Evolutionary conservation across 2,888 invertebrate genomes (phyloP).

Genomic region (Mycalesis mineus): DNA sequence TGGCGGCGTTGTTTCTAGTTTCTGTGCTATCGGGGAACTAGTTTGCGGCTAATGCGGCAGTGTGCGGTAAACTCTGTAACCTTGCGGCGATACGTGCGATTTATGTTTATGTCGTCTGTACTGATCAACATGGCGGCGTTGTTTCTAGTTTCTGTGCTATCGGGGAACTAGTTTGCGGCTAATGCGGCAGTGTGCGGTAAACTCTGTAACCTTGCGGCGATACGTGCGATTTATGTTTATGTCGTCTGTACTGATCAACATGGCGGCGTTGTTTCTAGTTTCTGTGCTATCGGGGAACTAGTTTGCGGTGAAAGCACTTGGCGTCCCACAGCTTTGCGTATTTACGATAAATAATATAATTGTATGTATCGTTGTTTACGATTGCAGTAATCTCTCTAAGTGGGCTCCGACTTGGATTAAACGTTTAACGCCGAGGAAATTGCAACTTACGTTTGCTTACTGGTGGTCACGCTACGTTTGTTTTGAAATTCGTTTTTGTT

Average conservation of each 20-base stretch:
- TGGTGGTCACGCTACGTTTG: neutral
- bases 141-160: too few relatives aligned
- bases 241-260: slow-evolving; percentile 14
- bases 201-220: neutral
- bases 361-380: neutral
- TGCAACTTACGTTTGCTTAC: neutral
- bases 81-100: neutral
- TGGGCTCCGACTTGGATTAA: neutral
- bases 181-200: too few relatives aligned
- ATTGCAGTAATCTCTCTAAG: slow-evolving; percentile 3
- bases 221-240: slow-evolving; percentile 10
- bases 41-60: too few relatives aligned
- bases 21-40: too few relatives aligned
- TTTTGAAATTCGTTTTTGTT: neutral
- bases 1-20: too few relatives aligned
- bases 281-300: slow-evolving; percentile 20
- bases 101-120: slow-evolving; percentile 18
- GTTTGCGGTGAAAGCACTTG: slow-evolving; percentile 24
- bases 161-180: too few relatives aligned
- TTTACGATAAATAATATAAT: slow-evolving; percentile 6
- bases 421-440: neutral
- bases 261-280: slow-evolving; percentile 21
- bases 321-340: slow-evolving; percentile 1
- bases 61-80: too few relatives aligned
- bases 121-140: too few relatives aligned